A percentile compares a stretch with the other conserved stretches of the same genome.
These are phyloP conservation scores for Rhinella marina DNA, from an alignment of 2,797 vertebrate genomes.

Conservation along the genomic window DNA sequence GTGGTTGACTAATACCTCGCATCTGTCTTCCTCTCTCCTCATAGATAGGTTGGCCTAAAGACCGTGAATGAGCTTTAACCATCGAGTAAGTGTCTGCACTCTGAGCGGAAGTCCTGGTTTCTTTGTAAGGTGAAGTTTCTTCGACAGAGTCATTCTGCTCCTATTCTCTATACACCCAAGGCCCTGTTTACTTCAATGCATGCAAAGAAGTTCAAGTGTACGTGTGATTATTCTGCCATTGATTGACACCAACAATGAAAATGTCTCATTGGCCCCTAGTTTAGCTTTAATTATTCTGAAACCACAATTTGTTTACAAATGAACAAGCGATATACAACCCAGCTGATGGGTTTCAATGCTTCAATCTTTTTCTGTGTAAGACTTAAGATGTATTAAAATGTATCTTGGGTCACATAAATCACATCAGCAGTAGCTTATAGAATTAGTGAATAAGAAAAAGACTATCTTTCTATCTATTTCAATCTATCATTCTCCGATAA, in stretches of 20 bases:
- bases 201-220: conserved; percentile 77
- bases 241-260: conserved; percentile 74
- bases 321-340: conserved; percentile 64
- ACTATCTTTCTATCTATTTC: background rate
- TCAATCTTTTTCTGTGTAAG: background rate
- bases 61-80: conserved; percentile 47
- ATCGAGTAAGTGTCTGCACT: conserved; percentile 49
- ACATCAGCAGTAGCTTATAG: background rate
- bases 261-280: conserved; percentile 69
- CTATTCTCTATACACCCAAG: conserved; percentile 67
- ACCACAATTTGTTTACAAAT: conserved; percentile 68
- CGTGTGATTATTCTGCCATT: conserved; percentile 66
- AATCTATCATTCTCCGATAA: background rate
- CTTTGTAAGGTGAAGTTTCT: conserved; percentile 53
- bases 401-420: background rate
- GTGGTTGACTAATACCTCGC: conserved; percentile 42
- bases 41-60: conserved; percentile 42
- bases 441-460: background rate
- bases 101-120: conserved; percentile 34
- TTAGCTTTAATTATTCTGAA: conserved; percentile 73
- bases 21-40: conserved; percentile 25
- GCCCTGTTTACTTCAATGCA: conserved; percentile 68
- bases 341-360: background rate
- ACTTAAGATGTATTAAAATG: background rate
- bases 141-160: conserved; percentile 55